A percentile compares a stretch with the other conserved stretches of the same genome.
Evolutionary conservation across 2,888 invertebrate species (phyloP).

Genomic region (Polydrusus tereticollis): DNA sequence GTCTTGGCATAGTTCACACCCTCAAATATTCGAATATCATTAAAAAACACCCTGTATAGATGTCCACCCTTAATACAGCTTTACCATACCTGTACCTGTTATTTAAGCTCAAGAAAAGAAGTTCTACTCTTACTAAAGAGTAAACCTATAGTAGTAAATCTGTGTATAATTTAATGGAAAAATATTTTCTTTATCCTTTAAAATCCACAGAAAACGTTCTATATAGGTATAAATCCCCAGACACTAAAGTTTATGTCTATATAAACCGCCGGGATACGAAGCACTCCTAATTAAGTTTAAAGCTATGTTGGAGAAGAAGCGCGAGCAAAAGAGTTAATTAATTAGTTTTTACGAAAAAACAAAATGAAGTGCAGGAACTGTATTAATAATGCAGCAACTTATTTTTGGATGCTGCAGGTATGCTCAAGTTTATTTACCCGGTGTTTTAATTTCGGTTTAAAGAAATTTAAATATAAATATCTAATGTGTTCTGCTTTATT

Average conservation of each 20-base stretch:
- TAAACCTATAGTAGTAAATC: too few species aligned
- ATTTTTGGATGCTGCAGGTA: neutral
- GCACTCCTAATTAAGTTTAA: slow-evolving; percentile 24
- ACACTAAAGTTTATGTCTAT: slow-evolving; percentile 17
- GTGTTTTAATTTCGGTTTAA: too few species aligned
- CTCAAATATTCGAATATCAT: too few species aligned
- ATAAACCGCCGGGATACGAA: neutral
- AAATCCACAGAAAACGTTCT: slow-evolving; percentile 9
- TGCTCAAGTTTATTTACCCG: too few species aligned
- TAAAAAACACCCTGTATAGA: too few species aligned
- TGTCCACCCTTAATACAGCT: too few species aligned
- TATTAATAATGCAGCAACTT: neutral
- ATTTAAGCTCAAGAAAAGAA: too few species aligned
- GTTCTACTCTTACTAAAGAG: too few species aligned
- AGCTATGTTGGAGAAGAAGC: slow-evolving; percentile 16
- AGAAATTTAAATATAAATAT: too few species aligned
- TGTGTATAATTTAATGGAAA: neutral
- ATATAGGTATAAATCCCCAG: slow-evolving; percentile 2
- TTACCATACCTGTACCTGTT: too few species aligned
- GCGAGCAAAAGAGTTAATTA: slow-evolving; percentile 8
- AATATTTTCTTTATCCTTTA: neutral
- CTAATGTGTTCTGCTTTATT: too few species aligned
- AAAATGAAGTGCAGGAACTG: neutral
- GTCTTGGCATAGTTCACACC: too few species aligned
- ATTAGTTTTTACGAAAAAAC: neutral